A percentile compares a stretch with the other conserved stretches of the same genome.
phyloP scores from a whole-genome alignment of 2,888 invertebrate species.

The Amaurobius ferox region DNA sequence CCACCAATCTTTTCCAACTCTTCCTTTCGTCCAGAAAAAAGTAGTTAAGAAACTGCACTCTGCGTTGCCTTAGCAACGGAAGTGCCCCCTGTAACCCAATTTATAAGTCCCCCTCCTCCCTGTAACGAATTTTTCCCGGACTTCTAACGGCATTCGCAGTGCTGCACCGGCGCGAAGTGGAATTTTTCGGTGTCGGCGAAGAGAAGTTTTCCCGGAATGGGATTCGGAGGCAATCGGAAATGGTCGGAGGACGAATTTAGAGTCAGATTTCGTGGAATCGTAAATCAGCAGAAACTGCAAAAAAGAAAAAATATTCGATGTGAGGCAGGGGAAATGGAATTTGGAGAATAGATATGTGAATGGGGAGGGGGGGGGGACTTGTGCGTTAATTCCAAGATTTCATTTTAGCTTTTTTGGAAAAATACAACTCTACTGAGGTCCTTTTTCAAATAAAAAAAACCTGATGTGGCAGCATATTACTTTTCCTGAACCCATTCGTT shows the following conservation, averaged over 20 bases:
- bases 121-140: no score
- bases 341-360: neutral
- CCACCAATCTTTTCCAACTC: neutral
- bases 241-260: slow-evolving; percentile 14
- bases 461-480: no score
- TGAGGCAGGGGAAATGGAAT: slow-evolving; percentile 1
- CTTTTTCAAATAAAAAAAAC: no score
- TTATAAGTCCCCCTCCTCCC: no score
- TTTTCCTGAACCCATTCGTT: no score
- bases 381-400: neutral
- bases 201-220: slow-evolving; percentile 4
- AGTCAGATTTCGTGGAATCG: slow-evolving; percentile 9
- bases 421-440: no score
- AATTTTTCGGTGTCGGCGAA: slow-evolving; percentile 11
- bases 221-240: slow-evolving; percentile 10
- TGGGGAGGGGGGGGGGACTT: no score
- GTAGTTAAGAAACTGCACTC: no score
- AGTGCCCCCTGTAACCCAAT: no score
- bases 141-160: neutral
- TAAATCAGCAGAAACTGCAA: neutral
- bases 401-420: no score
- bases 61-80: no score
- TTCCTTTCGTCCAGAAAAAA: neutral
- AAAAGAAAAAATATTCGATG: neutral
- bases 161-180: neutral